These are phyloP conservation scores for Eufriesea mexicana DNA, from an alignment of 1,140 invertebrate genomes.

Conservation along the genomic window DNA sequence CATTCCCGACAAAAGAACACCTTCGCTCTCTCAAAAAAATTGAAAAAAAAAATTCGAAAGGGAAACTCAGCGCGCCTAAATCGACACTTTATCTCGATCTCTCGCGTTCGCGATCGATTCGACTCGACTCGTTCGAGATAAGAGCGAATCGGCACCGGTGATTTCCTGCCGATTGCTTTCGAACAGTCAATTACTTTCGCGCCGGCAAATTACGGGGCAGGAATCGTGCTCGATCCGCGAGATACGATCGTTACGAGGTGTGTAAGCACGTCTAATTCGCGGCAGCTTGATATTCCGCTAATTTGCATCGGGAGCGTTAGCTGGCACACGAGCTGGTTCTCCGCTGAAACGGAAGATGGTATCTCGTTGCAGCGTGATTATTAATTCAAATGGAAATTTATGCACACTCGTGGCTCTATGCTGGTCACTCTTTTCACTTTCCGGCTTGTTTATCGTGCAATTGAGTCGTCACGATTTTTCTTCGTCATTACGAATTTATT, in stretches of 20 bases:
- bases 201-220: constrained; percentile 42
- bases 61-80: constrained; percentile 8
- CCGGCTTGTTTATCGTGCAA: neutral
- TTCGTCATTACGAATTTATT: neutral
- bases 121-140: constrained; percentile 36
- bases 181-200: constrained; percentile 44
- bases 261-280: constrained; percentile 59
- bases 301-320: constrained; percentile 57
- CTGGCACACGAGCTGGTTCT: neutral
- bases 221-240: constrained; percentile 34
- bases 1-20: neutral
- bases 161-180: constrained; percentile 52
- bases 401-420: constrained; percentile 13
- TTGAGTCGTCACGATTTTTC: constrained; percentile 2
- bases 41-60: neutral
- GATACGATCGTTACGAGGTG: constrained; percentile 56
- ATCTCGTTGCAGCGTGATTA: constrained; percentile 31
- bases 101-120: constrained; percentile 11
- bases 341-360: constrained; percentile 40
- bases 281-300: constrained; percentile 52
- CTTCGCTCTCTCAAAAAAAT: neutral
- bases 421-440: neutral
- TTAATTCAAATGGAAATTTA: constrained; percentile 40
- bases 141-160: constrained; percentile 38
- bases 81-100: constrained; percentile 29